phyloP scores from a whole-genome alignment of 2,797 vertebrate genomes.

The Falco cherrug region DNA sequence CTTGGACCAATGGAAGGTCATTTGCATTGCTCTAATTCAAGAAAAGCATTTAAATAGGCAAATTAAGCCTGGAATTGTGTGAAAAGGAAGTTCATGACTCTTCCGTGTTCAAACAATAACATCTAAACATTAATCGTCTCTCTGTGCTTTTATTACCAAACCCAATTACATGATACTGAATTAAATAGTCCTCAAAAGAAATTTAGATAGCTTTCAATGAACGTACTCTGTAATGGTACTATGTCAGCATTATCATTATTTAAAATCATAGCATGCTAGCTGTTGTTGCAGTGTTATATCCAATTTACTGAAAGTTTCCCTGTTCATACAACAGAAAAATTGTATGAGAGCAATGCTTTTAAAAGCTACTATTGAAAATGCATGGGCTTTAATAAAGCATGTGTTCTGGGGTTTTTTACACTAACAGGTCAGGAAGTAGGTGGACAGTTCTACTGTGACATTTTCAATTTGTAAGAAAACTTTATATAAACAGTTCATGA shows the following conservation, averaged over 20 bases:
- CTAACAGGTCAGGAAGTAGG: neutral
- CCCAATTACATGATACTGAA: neutral
- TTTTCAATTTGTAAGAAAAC: neutral
- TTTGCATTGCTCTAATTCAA: neutral
- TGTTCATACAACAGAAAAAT: neutral
- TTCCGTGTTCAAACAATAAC: neutral
- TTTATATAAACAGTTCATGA: neutral
- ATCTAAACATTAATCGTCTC: neutral
- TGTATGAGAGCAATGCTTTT: neutral
- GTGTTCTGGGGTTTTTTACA: neutral
- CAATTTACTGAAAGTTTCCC: neutral
- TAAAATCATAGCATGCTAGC: neutral
- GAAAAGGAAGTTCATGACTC: neutral
- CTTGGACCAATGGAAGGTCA: neutral
- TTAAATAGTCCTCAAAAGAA: neutral
- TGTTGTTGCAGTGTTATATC: neutral
- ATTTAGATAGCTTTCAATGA: neutral
- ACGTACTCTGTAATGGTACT: neutral
- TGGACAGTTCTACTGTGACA: neutral
- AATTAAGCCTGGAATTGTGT: neutral
- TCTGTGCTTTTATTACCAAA: neutral
- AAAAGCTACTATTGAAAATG: neutral
- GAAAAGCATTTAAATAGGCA: neutral
- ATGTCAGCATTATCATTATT: neutral
- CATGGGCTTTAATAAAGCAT: neutral